A percentile compares a stretch with the other conserved stretches of the same genome.
These are phyloP conservation scores for Fragum sueziense DNA, from an alignment of 2,888 invertebrate genomes.

Conservation along the genomic window DNA sequence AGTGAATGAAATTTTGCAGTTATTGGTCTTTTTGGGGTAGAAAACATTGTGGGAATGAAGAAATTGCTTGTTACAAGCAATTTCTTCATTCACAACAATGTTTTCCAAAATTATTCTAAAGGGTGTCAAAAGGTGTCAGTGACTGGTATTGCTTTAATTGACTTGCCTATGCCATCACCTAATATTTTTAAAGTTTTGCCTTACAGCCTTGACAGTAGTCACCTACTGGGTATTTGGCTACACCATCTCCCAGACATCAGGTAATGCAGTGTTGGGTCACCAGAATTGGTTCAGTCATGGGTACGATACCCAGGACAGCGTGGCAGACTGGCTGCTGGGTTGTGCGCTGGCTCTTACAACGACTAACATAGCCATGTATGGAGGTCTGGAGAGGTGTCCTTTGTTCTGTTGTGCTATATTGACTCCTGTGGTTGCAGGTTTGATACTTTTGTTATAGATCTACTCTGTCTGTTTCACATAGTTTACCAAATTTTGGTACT, in stretches of 20 bases:
- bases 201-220: constrained; percentile 29
- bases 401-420: constrained; percentile 25
- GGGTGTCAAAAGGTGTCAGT: too few species aligned
- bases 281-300: constrained; percentile 44
- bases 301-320: constrained; percentile 9
- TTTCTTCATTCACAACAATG: too few species aligned
- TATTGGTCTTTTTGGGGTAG: too few species aligned
- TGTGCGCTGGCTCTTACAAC: constrained; percentile 35
- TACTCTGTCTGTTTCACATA: too few species aligned
- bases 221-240: constrained; percentile 44
- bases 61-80: too few species aligned
- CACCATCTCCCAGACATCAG: constrained; percentile 38
- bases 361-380: constrained; percentile 43
- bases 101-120: too few species aligned
- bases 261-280: constrained; percentile 23
- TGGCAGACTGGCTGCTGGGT: constrained; percentile 41
- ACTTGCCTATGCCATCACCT: too few species aligned
- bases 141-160: too few species aligned
- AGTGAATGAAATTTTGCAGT: too few species aligned
- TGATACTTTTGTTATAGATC: background rate
- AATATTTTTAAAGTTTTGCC: too few species aligned
- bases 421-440: constrained; percentile 39
- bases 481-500: background rate
- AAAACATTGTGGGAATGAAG: too few species aligned
- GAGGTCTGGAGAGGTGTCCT: constrained; percentile 50